phyloP scores from a whole-genome alignment of 2,113 vertebrate genomes.

The Dicentrarchus labrax region DNA sequence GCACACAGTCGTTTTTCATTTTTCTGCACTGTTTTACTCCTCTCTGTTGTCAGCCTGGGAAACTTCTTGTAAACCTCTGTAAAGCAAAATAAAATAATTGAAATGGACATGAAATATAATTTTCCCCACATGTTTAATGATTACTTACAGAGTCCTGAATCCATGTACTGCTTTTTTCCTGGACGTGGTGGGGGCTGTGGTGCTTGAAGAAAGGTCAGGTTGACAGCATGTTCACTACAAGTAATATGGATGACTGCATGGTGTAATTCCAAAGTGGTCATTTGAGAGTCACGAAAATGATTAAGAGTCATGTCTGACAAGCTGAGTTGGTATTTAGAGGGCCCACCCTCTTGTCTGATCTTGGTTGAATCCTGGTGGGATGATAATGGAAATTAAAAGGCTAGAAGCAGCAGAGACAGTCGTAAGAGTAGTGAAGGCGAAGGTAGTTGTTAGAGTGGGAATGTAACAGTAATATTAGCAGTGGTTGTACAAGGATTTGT shows the following conservation, averaged over 20 bases:
- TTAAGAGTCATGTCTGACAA: slow-evolving; percentile 23
- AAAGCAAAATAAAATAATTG: not conserved
- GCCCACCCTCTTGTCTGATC: not conserved
- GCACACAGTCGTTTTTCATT: slow-evolving; percentile 10
- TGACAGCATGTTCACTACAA: slow-evolving; percentile 34
- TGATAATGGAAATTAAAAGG: slow-evolving; percentile 26
- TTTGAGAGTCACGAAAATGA: slow-evolving; percentile 32
- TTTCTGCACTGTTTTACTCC: not conserved
- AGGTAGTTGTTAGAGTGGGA: not conserved
- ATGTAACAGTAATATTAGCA: not conserved
- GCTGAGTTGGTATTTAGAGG: slow-evolving; percentile 35
- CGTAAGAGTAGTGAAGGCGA: not conserved
- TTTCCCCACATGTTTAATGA: not conserved
- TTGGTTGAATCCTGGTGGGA: slow-evolving; percentile 1
- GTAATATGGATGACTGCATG: slow-evolving; percentile 52
- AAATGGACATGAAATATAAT: not conserved
- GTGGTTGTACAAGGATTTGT: no score
- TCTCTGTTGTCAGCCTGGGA: not conserved
- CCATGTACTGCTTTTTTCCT: not conserved
- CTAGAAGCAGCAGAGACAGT: not conserved
- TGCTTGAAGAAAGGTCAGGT: slow-evolving; percentile 61
- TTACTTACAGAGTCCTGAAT: not conserved
- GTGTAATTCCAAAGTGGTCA: slow-evolving; percentile 43
- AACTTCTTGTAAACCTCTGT: slow-evolving; percentile 7
- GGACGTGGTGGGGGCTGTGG: slow-evolving; percentile 6